These are phyloP conservation scores for Neoarius graeffei DNA, from an alignment of 2,113 vertebrate species.

Conservation along the genomic window DNA sequence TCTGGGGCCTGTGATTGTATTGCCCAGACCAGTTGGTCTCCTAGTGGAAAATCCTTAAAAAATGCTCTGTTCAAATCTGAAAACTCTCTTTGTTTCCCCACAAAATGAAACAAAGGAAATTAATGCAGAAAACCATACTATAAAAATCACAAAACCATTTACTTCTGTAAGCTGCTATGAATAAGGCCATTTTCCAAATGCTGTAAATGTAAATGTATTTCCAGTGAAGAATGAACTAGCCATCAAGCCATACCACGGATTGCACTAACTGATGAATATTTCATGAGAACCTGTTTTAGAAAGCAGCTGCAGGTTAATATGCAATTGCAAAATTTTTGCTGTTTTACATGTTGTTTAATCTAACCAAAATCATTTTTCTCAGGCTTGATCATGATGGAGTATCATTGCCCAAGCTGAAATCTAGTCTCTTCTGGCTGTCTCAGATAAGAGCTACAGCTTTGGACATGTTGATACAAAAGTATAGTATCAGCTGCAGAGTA, in stretches of 20 bases:
- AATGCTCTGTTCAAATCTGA: neutral
- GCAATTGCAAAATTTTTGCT: neutral
- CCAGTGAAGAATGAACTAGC: neutral
- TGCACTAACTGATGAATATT: neutral
- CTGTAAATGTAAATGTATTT: neutral
- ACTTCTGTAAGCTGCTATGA: neutral
- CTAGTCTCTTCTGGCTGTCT: neutral
- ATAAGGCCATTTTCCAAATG: slow-evolving; percentile 10
- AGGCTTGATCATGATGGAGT: neutral
- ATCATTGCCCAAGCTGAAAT: neutral
- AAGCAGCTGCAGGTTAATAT: neutral
- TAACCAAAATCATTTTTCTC: neutral
- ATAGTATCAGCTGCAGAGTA: neutral
- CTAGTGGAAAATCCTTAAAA: no score
- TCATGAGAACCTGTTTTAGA: neutral
- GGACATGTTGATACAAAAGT: neutral
- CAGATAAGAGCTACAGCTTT: neutral
- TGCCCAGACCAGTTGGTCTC: no score
- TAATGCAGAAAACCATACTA: neutral
- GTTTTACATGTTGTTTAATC: neutral
- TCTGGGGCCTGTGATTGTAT: no score
- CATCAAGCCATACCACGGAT: neutral
- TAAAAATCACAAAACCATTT: neutral
- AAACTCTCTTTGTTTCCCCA: neutral
- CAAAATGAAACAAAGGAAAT: slow-evolving; percentile 5